Conservation (phyloP, 2,113 vertebrate species). For the Piaya cayana region DNA sequence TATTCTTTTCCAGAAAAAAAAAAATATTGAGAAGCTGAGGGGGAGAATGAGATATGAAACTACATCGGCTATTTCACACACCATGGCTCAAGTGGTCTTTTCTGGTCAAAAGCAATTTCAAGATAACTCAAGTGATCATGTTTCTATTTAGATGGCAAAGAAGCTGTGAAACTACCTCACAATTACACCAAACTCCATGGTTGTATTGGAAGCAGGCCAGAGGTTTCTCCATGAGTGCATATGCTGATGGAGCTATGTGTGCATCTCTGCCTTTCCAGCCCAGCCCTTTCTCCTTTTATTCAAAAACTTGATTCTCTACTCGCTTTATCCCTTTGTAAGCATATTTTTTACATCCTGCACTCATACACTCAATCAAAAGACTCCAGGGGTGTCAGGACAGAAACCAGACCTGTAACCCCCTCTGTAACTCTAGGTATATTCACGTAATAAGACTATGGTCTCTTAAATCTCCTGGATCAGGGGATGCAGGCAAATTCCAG, state of each 20-base stretch:
- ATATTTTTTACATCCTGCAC: not conserved
- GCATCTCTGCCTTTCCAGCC: not conserved
- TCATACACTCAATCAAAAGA: not conserved
- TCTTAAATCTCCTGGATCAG: not conserved
- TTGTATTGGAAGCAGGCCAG: not conserved
- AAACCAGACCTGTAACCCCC: not conserved
- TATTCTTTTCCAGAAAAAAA: not conserved
- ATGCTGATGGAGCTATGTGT: not conserved
- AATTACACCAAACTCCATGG: not conserved
- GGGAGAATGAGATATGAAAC: not conserved
- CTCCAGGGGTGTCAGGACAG: accelerated
- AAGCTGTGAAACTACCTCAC: not conserved
- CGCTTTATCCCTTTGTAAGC: not conserved
- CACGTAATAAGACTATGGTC: not conserved
- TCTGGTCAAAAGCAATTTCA: not conserved
- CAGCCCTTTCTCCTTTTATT: not conserved
- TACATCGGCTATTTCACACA: not conserved
- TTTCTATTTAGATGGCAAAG: not conserved
- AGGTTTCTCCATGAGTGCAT: not conserved
- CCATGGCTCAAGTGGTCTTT: not conserved
- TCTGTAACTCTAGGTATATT: not conserved
- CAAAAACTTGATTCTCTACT: not conserved
- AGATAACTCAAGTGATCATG: not conserved
- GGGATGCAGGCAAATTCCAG: not conserved
- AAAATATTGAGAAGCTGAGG: not conserved